Evolutionary conservation across 2,113 vertebrate species (phyloP).

Genomic region (Suricata suricatta): DNA sequence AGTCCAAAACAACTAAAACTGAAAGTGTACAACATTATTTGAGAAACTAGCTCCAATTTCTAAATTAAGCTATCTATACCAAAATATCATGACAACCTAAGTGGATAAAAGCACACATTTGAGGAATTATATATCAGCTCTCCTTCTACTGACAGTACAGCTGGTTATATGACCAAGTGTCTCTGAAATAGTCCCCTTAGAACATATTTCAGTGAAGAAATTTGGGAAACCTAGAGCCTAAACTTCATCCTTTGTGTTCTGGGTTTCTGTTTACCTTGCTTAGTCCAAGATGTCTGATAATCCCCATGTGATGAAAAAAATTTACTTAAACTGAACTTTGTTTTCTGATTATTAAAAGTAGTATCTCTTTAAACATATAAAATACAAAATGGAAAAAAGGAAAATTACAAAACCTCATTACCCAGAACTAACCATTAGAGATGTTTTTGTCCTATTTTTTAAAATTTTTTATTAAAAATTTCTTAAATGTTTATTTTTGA

Average conservation of each 20-base stretch:
- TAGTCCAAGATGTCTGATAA: background rate
- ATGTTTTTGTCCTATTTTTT: background rate
- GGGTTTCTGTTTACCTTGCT: background rate
- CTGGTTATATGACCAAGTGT: fast-evolving
- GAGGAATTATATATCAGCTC: background rate
- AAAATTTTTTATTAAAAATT: too few species aligned
- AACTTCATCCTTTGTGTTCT: background rate
- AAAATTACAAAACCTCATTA: background rate
- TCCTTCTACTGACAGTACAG: background rate
- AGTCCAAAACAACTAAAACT: background rate
- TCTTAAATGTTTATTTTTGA: too few species aligned
- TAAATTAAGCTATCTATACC: background rate
- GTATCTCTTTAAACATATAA: background rate
- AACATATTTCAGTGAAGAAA: background rate
- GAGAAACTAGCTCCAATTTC: background rate
- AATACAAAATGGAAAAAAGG: slow-evolving; percentile 9
- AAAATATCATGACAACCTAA: background rate
- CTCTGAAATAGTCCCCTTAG: background rate
- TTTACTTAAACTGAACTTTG: slow-evolving; percentile 8
- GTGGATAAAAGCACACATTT: background rate
- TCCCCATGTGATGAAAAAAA: background rate
- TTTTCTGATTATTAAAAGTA: background rate
- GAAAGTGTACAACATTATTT: background rate
- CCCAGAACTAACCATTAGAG: background rate
- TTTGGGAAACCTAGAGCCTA: background rate